These are phyloP conservation scores for Apamea epomidion DNA, from an alignment of 2,888 invertebrate species.

Conservation along the genomic window DNA sequence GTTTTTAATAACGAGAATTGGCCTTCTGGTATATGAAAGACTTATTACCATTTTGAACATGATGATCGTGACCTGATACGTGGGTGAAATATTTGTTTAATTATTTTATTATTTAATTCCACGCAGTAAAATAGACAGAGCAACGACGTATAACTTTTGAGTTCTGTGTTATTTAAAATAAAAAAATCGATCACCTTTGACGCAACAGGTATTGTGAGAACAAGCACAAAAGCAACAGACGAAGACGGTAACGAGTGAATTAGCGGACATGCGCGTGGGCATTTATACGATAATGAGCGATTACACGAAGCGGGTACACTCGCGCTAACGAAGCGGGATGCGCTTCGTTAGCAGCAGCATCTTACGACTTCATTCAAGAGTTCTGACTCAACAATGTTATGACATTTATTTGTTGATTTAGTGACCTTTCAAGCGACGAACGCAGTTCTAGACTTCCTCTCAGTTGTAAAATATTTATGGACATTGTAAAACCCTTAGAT, in stretches of 20 bases:
- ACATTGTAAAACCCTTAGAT: neutral
- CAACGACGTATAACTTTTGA: neutral
- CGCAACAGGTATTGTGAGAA: neutral
- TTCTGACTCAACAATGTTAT: neutral
- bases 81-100: neutral
- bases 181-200: neutral
- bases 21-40: neutral
- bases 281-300: slow-evolving; percentile 20
- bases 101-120: no score
- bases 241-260: slow-evolving; percentile 10
- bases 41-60: neutral
- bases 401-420: neutral
- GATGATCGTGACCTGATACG: neutral
- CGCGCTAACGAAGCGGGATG: slow-evolving; percentile 37
- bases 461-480: slow-evolving; percentile 1
- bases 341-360: no score
- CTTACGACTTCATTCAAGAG: slow-evolving; percentile 4
- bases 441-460: neutral
- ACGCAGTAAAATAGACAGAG: neutral
- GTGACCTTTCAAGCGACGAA: neutral
- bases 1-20: neutral
- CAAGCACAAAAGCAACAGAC: slow-evolving; percentile 1
- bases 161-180: neutral
- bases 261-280: slow-evolving; percentile 33
- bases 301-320: slow-evolving; percentile 30